Conservation (phyloP, 2,797 vertebrate genomes). For the Hirundo rustica region DNA sequence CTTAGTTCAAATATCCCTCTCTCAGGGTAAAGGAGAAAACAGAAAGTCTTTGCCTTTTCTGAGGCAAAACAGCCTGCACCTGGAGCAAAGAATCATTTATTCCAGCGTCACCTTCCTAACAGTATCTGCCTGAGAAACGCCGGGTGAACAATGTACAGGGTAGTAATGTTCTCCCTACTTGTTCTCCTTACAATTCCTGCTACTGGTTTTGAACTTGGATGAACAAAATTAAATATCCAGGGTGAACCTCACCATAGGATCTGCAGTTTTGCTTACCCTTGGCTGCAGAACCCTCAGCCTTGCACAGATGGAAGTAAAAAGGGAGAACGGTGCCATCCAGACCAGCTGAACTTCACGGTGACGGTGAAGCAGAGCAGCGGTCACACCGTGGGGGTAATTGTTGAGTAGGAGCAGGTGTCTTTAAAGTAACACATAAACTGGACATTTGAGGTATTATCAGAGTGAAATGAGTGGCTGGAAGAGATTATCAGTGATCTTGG, state of each 20-base stretch:
- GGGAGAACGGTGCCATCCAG: neutral
- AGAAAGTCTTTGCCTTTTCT: neutral
- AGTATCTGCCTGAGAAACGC: neutral
- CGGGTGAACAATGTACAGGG: neutral
- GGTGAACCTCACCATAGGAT: neutral
- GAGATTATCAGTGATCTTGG: neutral
- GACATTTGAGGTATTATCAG: neutral
- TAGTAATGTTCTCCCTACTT: neutral
- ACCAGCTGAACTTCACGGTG: neutral
- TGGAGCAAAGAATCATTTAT: neutral
- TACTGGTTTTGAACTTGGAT: neutral
- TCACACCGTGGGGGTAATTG: fast-evolving
- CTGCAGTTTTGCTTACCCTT: neutral
- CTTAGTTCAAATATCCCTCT: neutral
- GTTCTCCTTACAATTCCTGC: neutral
- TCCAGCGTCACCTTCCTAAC: neutral
- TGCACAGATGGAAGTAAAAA: neutral
- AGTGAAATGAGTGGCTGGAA: neutral
- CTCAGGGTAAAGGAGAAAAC: neutral
- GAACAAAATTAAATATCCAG: neutral
- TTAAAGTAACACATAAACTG: neutral
- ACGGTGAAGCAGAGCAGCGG: neutral
- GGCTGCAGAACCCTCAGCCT: neutral
- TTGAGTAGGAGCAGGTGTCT: neutral
- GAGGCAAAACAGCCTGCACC: neutral